phyloP scores from a whole-genome alignment of 2,797 vertebrate species.

The Sternotherus odoratus region DNA sequence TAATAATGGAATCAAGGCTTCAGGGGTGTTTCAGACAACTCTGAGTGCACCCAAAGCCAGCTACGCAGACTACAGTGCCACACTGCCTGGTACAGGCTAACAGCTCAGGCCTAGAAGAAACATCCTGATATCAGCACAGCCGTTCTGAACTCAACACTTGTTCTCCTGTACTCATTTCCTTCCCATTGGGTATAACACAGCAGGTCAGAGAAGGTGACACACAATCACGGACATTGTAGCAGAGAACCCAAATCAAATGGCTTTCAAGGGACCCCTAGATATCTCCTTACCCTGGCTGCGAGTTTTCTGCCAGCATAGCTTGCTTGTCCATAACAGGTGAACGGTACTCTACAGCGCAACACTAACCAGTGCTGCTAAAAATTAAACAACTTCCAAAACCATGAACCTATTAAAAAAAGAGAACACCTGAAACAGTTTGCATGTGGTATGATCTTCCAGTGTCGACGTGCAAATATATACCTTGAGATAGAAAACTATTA shows the following conservation, averaged over 20 bases:
- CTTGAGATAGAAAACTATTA: neutral
- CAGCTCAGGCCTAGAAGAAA: neutral
- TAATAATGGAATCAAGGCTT: neutral
- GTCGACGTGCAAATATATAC: accelerated
- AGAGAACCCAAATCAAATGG: neutral
- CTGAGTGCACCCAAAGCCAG: neutral
- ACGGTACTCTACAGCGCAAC: neutral
- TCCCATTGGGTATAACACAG: neutral
- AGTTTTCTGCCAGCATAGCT: neutral
- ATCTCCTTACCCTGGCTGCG: neutral
- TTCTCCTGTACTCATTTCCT: neutral
- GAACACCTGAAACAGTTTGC: neutral
- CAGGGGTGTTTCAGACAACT: neutral
- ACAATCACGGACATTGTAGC: neutral
- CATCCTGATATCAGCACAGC: neutral
- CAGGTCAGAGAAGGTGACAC: neutral
- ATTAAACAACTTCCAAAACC: neutral
- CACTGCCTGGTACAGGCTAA: neutral
- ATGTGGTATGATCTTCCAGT: neutral
- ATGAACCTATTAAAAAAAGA: neutral
- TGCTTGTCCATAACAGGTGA: neutral
- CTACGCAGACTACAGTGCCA: neutral
- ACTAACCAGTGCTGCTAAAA: neutral
- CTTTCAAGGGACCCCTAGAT: neutral
- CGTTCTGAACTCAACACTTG: neutral